Evolutionary conservation across 1,140 invertebrate genomes (phyloP), one percentile per base, ranked within the genome.

Genomic region (Marisa cornuarietis): DNA sequence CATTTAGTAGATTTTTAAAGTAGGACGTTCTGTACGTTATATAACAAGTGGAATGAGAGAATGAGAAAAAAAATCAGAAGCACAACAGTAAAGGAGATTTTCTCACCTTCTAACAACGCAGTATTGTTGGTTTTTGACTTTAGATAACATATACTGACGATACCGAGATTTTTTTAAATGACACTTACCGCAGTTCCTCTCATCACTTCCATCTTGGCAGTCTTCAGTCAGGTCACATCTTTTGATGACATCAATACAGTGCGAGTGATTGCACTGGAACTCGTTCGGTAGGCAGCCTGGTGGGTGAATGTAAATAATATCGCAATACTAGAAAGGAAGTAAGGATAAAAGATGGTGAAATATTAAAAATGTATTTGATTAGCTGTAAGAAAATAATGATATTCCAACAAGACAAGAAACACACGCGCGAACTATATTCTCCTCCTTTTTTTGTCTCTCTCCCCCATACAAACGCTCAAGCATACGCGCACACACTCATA

Each of bases 121-220:
- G 2, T 6, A 18, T 58, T 58, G 54, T 58, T 14, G 52, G n/a
- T 9, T 18, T 68, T 68, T 68, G 6, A 3, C 7, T n/a, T 68
- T 11, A 24, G 2, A 68, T 1, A 16, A 22, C 22, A n/a, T 68
- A 68, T 68, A 3, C 11, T 24, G 26, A 68, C 3, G 65, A 31
- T n/a, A 68, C 1, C 26, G 26, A 68, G 22, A 63, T 18, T 63
- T 63, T 24, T 24, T 68, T n/a, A 14, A 78, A 7, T 51, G 62
- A 18, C 51, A 85, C 91, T 90, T 76, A 91, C 89, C 83, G 86
- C 90, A 87, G 73, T 88, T 75, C 83, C 81, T 71, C 85, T 94
- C 94, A 84, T 94, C 94, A 1, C 91, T 92, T 26, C 91, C 92
- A 84, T 94, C 93, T 14, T 88, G 83, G 84, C 94, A 94, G 86